These are phyloP conservation scores for Paramormyrops hopkinsi DNA, from an alignment of 2,797 vertebrate genomes.

Conservation along the genomic window DNA sequence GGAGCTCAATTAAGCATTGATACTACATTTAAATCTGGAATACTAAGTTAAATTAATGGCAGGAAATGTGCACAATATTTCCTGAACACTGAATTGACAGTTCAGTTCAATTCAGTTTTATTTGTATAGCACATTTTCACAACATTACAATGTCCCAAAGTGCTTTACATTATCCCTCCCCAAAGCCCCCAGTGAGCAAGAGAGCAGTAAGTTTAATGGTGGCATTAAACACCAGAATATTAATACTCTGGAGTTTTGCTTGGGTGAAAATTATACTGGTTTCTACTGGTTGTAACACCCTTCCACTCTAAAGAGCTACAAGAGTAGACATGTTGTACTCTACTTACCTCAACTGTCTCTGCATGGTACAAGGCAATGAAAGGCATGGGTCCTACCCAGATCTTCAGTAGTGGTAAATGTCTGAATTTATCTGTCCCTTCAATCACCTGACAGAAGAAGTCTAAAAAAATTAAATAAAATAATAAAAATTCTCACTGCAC, in stretches of 20 bases:
- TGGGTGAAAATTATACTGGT: not conserved
- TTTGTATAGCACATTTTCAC: not conserved
- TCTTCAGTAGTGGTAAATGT: conserved; percentile 38
- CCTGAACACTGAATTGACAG: not conserved
- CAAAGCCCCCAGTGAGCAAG: not conserved
- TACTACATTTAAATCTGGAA: not conserved
- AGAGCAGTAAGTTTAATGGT: not conserved
- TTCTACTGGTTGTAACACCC: not conserved
- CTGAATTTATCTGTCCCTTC: conserved; percentile 41
- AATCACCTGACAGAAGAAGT: conserved; percentile 46
- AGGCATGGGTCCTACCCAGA: conserved; percentile 45
- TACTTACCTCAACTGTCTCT: conserved; percentile 44
- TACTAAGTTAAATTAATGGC: not conserved
- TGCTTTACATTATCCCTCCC: not conserved
- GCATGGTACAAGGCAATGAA: conserved; percentile 43
- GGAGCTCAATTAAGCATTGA: not conserved
- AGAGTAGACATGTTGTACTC: not conserved
- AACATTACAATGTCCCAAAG: not conserved
- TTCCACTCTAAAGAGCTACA: not conserved
- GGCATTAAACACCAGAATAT: not conserved
- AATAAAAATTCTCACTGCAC: not conserved
- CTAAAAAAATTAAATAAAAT: conserved; percentile 23
- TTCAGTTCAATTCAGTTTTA: not conserved
- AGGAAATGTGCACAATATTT: not conserved
- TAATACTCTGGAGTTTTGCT: not conserved